These are phyloP conservation scores for Catocala sponsa DNA, from an alignment of 2,888 invertebrate genomes.

Conservation along the genomic window DNA sequence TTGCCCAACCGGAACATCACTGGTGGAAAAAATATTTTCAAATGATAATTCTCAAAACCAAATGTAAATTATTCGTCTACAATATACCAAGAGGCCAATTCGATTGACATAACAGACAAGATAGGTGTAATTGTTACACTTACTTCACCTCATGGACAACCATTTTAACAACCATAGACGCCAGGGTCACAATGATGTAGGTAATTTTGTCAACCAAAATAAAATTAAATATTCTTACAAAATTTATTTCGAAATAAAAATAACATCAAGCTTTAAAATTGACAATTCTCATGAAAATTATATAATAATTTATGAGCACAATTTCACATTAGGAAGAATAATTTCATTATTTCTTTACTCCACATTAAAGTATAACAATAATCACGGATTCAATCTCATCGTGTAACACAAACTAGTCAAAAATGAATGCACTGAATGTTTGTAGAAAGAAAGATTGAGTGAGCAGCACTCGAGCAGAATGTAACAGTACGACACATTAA, in stretches of 20 bases:
- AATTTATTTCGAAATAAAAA: slow-evolving; percentile 86
- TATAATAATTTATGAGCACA: slow-evolving; percentile 84
- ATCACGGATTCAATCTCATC: slow-evolving; percentile 64
- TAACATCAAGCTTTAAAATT: slow-evolving; percentile 87
- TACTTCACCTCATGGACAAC: too few relatives aligned
- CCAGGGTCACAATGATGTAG: neutral
- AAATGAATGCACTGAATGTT: slow-evolving; percentile 34
- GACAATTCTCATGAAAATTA: slow-evolving; percentile 81
- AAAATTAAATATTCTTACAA: slow-evolving; percentile 69
- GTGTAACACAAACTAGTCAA: slow-evolving; percentile 51
- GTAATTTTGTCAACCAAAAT: slow-evolving; percentile 10
- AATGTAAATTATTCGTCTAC: too few relatives aligned
- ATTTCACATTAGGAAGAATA: slow-evolving; percentile 79
- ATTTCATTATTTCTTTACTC: slow-evolving; percentile 63
- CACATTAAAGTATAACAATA: slow-evolving; percentile 64
- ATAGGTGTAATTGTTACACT: too few relatives aligned
- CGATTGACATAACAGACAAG: too few relatives aligned
- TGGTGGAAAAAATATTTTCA: too few relatives aligned
- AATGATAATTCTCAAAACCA: too few relatives aligned
- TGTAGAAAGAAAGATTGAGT: slow-evolving; percentile 29
- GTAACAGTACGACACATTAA: slow-evolving; percentile 28
- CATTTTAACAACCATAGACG: too few relatives aligned
- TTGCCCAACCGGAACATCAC: too few relatives aligned
- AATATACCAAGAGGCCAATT: too few relatives aligned
- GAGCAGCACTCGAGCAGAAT: slow-evolving; percentile 40